Evolutionary conservation across 2,113 vertebrate species (phyloP).

Genomic region (Pagrus major): DNA sequence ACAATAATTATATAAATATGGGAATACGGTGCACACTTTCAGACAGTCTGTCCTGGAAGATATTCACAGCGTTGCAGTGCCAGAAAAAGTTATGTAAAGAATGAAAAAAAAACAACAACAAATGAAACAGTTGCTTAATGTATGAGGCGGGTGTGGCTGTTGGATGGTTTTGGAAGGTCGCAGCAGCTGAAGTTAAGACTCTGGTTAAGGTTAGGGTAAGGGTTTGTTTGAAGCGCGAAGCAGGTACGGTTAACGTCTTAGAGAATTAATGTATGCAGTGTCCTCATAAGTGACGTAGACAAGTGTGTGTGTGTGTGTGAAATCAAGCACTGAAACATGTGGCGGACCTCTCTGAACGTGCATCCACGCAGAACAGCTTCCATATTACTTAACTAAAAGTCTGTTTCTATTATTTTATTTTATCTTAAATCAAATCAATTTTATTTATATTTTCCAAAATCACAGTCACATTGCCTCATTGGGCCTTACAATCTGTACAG

Average conservation of each 20-base stretch:
- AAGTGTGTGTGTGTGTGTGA: constrained; percentile 14
- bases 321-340: constrained; percentile 19
- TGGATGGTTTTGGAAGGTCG: no score
- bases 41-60: not conserved
- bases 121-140: no score
- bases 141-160: no score
- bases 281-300: not conserved
- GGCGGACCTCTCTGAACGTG: constrained; percentile 36
- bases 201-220: not conserved
- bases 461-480: no score
- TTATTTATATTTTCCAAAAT: no score
- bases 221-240: not conserved
- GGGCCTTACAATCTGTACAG: no score
- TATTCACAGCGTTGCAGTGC: not conserved
- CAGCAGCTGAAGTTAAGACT: no score
- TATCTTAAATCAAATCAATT: no score
- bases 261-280: not conserved
- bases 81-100: not conserved
- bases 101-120: no score
- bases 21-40: not conserved
- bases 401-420: not conserved
- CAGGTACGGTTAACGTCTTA: not conserved
- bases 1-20: no score
- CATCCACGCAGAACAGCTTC: constrained; percentile 26
- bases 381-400: constrained; percentile 6